Percentiles rank a stretch among this genome's conserved stretches.
phyloP scores from a whole-genome alignment of 2,888 invertebrate genomes.

The Steromphala cineraria region DNA sequence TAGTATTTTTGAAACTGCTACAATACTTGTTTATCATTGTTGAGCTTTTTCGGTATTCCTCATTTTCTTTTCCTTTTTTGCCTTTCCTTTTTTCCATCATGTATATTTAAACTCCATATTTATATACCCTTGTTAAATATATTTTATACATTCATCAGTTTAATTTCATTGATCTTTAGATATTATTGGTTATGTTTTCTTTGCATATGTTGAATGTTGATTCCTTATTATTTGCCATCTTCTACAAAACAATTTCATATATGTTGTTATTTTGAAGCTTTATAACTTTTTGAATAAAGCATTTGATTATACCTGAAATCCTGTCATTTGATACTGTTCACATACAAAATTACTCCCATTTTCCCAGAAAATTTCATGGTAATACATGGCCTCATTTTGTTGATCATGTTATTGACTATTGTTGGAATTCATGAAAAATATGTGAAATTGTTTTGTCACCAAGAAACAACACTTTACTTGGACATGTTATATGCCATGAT shows the following conservation, averaged over 20 bases:
- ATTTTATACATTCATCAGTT: conserved; percentile 28
- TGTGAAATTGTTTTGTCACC: conserved; percentile 13
- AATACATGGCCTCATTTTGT: no score
- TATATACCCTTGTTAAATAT: conserved; percentile 27
- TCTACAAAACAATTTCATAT: conserved; percentile 19
- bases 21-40: background rate
- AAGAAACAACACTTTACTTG: no score
- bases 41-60: background rate
- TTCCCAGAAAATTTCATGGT: no score
- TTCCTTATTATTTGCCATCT: conserved; percentile 19
- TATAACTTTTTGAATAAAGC: conserved; percentile 8
- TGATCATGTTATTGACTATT: no score
- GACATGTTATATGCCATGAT: no score
- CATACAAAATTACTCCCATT: no score
- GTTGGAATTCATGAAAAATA: background rate
- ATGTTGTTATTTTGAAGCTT: conserved; percentile 3
- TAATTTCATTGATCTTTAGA: conserved; percentile 17
- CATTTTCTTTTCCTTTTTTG: background rate
- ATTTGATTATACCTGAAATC: background rate
- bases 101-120: conserved; percentile 28
- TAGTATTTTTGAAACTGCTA: conserved; percentile 18
- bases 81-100: conserved; percentile 9
- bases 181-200: conserved; percentile 26
- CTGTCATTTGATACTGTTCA: no score
- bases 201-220: conserved; percentile 9